Conservation (phyloP, 2,888 invertebrate genomes). For the Chloroclysta siterata region DNA sequence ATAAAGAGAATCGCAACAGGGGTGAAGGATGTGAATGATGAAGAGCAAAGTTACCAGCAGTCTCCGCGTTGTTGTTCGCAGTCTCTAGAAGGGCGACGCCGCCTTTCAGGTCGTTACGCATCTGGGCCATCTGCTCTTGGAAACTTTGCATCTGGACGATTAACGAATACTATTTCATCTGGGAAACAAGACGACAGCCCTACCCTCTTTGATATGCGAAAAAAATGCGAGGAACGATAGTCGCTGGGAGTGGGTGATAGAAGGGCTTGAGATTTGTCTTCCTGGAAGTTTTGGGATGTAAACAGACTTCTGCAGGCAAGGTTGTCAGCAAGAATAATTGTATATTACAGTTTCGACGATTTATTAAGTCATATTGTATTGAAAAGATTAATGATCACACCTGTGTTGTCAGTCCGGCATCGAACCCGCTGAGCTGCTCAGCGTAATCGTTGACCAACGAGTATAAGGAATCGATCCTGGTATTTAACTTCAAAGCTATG, state of each 20-base stretch:
- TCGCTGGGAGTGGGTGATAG: neutral
- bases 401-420: conserved; percentile 64
- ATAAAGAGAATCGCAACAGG: too few relatives aligned
- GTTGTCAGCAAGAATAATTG: neutral
- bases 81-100: conserved; percentile 58
- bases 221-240: too few relatives aligned
- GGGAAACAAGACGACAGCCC: neutral
- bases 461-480: conserved; percentile 52
- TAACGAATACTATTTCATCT: neutral
- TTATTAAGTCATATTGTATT: neutral
- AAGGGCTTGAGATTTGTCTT: neutral
- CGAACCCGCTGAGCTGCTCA: conserved; percentile 66
- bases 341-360: neutral
- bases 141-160: conserved; percentile 64
- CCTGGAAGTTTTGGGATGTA: too few relatives aligned
- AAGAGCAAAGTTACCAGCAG: conserved; percentile 53
- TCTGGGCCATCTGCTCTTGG: conserved; percentile 66
- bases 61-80: conserved; percentile 65
- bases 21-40: neutral
- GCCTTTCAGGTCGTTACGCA: conserved; percentile 56
- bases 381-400: conserved; percentile 42
- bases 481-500: conserved; percentile 51
- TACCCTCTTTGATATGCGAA: too few relatives aligned
- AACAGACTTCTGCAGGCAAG: neutral
- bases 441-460: conserved; percentile 61